These are phyloP conservation scores for Nasonia giraulti DNA, from an alignment of 1,140 invertebrate genomes.

Conservation along the genomic window DNA sequence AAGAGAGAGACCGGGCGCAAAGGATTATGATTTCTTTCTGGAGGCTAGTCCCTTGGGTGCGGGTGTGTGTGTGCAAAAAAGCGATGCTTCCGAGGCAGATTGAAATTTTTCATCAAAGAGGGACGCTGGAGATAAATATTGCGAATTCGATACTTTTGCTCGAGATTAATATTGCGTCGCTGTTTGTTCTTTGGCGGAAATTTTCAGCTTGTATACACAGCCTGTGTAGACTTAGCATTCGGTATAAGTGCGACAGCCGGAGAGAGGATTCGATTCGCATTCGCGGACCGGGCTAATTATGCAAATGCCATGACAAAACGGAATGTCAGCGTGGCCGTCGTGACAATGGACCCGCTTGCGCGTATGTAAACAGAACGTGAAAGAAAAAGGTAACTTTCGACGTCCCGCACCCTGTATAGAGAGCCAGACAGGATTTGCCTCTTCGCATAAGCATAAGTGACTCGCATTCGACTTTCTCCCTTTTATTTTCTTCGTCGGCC, in stretches of 20 bases:
- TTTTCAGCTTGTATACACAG: not conserved
- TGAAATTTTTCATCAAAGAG: not conserved
- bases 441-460: not conserved
- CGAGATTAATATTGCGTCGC: no score
- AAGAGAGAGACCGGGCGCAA: not conserved
- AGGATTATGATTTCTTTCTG: not conserved
- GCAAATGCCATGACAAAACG: constrained; percentile 54
- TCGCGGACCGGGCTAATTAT: constrained; percentile 51
- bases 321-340: constrained; percentile 37
- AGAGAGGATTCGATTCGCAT: not conserved
- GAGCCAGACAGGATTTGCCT: constrained; percentile 8
- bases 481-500: not conserved
- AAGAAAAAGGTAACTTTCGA: constrained; percentile 52
- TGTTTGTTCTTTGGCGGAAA: no score
- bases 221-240: not conserved
- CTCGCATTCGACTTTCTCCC: constrained; percentile 17
- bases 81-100: not conserved
- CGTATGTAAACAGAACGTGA: constrained; percentile 54
- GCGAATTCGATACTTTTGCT: not conserved
- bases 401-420: constrained; percentile 40
- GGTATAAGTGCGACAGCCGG: not conserved
- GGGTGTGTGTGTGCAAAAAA: not conserved
- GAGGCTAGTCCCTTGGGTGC: not conserved
- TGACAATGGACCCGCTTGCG: constrained; percentile 52
- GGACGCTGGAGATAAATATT: not conserved